These are phyloP conservation scores for Synanthedon myopaeformis DNA, from an alignment of 2,888 invertebrate genomes.

Conservation along the genomic window DNA sequence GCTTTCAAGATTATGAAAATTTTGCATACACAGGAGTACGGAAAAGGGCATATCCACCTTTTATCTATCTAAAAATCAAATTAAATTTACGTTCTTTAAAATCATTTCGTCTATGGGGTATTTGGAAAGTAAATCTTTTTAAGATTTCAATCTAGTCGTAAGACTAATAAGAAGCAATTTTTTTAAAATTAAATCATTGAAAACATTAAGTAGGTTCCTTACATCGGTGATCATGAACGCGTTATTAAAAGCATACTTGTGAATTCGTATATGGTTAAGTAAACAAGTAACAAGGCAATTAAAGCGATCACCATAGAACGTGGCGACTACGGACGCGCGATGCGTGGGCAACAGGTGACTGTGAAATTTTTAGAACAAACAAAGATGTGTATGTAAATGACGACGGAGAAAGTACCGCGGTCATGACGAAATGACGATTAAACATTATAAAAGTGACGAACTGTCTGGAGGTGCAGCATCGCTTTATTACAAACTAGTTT, in stretches of 20 bases:
- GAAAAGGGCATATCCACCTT: too few relatives aligned
- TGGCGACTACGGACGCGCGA: neutral
- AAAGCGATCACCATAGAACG: neutral
- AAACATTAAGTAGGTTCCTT: too few relatives aligned
- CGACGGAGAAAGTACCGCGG: conserved; percentile 48
- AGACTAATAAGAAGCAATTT: too few relatives aligned
- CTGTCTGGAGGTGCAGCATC: conserved; percentile 25
- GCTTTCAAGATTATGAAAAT: too few relatives aligned
- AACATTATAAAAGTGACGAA: conserved; percentile 34
- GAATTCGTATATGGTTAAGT: neutral
- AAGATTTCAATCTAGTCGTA: too few relatives aligned
- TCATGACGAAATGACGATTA: conserved; percentile 48
- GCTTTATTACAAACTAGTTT: neutral
- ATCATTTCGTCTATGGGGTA: too few relatives aligned
- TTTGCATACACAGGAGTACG: too few relatives aligned
- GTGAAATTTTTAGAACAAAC: conserved; percentile 61
- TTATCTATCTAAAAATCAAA: too few relatives aligned
- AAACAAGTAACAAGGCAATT: neutral
- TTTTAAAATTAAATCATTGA: too few relatives aligned
- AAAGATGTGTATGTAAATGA: conserved; percentile 57
- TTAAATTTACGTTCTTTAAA: too few relatives aligned
- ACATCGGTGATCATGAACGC: too few relatives aligned
- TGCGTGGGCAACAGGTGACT: conserved; percentile 16
- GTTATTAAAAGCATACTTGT: neutral
- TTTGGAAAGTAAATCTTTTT: too few relatives aligned